Evolutionary conservation across 2,797 vertebrate species (phyloP).

Genomic region (Anniella stebbinsi): DNA sequence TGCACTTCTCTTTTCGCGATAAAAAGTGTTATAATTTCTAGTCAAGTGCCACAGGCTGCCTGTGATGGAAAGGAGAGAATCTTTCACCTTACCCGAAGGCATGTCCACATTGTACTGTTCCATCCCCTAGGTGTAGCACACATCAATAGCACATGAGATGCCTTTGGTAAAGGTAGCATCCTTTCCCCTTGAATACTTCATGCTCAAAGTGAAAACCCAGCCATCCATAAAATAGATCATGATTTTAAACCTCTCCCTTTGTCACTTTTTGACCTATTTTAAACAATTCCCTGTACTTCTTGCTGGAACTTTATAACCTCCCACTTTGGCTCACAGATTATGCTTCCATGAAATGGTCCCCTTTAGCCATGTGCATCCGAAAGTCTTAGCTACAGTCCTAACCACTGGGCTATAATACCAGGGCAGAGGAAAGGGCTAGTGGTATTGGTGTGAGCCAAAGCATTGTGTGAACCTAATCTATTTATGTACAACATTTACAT

Average conservation of each 20-base stretch:
- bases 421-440: not conserved
- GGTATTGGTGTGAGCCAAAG: not conserved
- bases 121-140: not conserved
- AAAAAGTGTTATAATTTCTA: not conserved
- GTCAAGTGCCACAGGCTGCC: not conserved
- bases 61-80: not conserved
- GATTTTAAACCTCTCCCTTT: not conserved
- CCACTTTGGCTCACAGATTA: not conserved
- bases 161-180: not conserved
- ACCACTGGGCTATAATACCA: not conserved
- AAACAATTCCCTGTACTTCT: not conserved
- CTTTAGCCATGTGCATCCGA: not conserved
- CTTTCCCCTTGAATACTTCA: not conserved
- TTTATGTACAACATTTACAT: too few species aligned
- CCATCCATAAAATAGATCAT: not conserved
- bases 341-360: not conserved
- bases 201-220: not conserved
- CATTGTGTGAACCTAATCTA: too few species aligned
- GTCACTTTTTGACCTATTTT: not conserved
- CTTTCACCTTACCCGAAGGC: not conserved
- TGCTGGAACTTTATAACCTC: not conserved
- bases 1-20: not conserved
- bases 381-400: not conserved
- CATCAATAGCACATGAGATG: not conserved
- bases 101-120: not conserved